Percentiles rank a stretch among this genome's conserved stretches.
Evolutionary conservation across 2,888 invertebrate species (phyloP).

Genomic region (Automeris io): DNA sequence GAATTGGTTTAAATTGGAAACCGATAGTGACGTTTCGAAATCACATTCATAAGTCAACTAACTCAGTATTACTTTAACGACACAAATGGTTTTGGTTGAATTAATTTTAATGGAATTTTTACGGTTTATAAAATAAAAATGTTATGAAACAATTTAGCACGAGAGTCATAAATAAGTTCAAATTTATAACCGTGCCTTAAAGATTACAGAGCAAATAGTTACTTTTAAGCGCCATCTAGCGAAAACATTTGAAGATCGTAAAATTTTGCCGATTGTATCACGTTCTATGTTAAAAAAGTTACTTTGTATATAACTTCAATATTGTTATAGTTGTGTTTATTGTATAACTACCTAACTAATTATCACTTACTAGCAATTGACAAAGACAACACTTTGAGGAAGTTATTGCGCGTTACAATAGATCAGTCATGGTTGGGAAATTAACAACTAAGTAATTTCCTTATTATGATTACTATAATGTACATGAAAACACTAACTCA

Average conservation of each 20-base stretch:
- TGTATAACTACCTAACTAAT: slow-evolving; percentile 26
- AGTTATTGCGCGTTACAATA: slow-evolving; percentile 58
- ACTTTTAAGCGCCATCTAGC: slow-evolving; percentile 49
- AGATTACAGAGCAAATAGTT: slow-evolving; percentile 21
- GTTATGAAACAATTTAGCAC: slow-evolving; percentile 69
- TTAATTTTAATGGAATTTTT: slow-evolving; percentile 76
- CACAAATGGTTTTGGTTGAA: slow-evolving; percentile 74
- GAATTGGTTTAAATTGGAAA: slow-evolving; percentile 77
- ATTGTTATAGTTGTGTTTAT: slow-evolving; percentile 22
- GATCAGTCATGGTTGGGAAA: slow-evolving; percentile 56
- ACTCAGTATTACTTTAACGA: slow-evolving; percentile 74
- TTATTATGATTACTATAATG: slow-evolving; percentile 43
- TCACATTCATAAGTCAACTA: slow-evolving; percentile 74
- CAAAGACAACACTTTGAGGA: slow-evolving; percentile 55
- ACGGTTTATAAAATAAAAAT: slow-evolving; percentile 72
- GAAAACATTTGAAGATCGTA: slow-evolving; percentile 33
- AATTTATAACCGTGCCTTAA: slow-evolving; percentile 20
- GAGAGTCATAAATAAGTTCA: slow-evolving; percentile 58
- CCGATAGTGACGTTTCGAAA: slow-evolving; percentile 76
- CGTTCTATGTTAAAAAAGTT: slow-evolving; percentile 15
- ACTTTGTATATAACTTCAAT: not conserved
- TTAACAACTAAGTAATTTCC: slow-evolving; percentile 61
- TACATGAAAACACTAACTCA: slow-evolving; percentile 36
- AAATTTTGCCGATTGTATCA: slow-evolving; percentile 27
- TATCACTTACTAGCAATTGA: slow-evolving; percentile 43